Conservation (phyloP, 2,888 invertebrate genomes). For the Tinea pellionella region DNA sequence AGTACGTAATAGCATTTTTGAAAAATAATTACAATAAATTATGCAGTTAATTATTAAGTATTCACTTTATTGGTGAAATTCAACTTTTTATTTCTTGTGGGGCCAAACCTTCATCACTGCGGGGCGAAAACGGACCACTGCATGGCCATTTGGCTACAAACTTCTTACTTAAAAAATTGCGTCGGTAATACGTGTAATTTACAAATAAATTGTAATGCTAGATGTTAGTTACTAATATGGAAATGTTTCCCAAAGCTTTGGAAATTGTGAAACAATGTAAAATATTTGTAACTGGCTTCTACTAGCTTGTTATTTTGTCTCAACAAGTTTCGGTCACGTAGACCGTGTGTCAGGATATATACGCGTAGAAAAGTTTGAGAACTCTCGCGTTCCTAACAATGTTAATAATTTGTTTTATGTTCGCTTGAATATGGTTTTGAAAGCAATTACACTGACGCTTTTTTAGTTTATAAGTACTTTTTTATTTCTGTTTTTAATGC, state of each 20-base stretch:
- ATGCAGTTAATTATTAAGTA: no score
- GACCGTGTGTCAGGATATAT: constrained; percentile 3
- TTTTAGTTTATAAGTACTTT: neutral
- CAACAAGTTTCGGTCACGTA: constrained; percentile 5
- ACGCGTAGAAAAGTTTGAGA: constrained; percentile 4
- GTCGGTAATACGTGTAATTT: neutral
- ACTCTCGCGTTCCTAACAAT: neutral
- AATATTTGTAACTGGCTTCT: neutral
- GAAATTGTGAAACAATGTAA: constrained; percentile 5
- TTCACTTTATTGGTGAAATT: no score
- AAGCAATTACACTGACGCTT: neutral
- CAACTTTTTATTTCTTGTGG: no score
- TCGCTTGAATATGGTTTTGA: neutral
- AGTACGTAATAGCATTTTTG: no score
- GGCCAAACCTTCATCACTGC: no score
- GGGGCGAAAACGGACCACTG: no score
- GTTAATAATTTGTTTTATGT: constrained; percentile 8
- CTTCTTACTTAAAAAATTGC: no score
- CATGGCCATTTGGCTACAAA: no score
- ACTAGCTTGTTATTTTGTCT: neutral
- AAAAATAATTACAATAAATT: no score
- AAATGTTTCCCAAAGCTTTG: neutral
- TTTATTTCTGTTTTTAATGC: neutral
- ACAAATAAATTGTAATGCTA: neutral
- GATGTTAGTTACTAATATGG: neutral